These are phyloP conservation scores for Arctopsyche grandis DNA, from an alignment of 1,140 invertebrate species.

Conservation along the genomic window DNA sequence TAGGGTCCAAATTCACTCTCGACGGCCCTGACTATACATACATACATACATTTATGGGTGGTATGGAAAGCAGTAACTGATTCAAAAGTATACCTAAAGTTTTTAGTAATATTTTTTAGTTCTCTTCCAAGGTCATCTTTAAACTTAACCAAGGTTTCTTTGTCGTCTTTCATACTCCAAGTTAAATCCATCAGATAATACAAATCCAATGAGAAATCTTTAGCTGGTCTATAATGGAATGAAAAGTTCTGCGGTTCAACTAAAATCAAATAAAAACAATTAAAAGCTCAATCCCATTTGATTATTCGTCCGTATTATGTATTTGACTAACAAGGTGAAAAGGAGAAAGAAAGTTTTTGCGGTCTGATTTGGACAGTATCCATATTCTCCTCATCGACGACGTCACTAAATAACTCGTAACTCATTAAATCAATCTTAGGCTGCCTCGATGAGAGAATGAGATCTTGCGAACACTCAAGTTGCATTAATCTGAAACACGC, in stretches of 20 bases:
- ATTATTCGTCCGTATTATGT: background rate
- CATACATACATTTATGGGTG: too few species aligned
- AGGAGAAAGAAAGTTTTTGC: conserved; percentile 59
- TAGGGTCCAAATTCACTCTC: too few species aligned
- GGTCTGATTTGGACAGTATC: conserved; percentile 60
- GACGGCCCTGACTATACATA: too few species aligned
- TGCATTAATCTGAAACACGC: background rate
- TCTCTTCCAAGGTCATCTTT: conserved; percentile 72
- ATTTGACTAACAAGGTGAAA: conserved; percentile 59
- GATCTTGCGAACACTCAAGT: background rate
- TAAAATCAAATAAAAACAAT: conserved; percentile 56
- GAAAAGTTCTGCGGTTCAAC: conserved; percentile 66
- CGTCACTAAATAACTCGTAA: background rate
- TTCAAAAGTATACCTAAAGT: conserved; percentile 82
- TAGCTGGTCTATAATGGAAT: conserved; percentile 70
- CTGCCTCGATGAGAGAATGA: background rate
- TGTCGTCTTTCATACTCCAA: conserved; percentile 89
- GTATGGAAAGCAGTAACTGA: too few species aligned
- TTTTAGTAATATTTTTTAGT: conserved; percentile 80
- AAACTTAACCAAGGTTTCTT: conserved; percentile 80
- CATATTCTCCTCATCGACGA: background rate
- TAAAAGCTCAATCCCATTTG: background rate
- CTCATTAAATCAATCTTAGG: background rate
- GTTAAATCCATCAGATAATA: conserved; percentile 94
- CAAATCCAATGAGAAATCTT: conserved; percentile 91